Conservation (phyloP, 2,113 vertebrate genomes). For the Seriola aureovittata region DNA sequence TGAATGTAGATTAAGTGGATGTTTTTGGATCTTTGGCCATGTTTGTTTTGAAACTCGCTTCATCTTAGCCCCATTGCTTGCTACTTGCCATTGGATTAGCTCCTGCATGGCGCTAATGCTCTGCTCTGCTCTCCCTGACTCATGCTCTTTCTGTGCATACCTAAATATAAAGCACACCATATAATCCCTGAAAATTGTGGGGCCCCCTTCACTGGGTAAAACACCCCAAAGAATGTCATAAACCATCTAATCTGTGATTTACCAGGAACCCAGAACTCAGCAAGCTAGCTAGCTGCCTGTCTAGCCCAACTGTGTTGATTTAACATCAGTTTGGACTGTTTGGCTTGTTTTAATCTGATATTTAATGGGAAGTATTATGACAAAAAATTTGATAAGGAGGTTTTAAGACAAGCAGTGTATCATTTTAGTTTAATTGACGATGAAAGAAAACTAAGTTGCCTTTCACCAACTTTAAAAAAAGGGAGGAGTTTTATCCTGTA, state of each 20-base stretch:
- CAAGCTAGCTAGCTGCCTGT: conserved; percentile 46
- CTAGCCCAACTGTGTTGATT: conserved; percentile 30
- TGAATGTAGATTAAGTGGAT: conserved; percentile 74
- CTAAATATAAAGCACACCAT: conserved; percentile 77
- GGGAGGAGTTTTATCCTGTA: too few relatives aligned
- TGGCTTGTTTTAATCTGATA: conserved; percentile 29
- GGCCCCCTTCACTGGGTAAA: conserved; percentile 60
- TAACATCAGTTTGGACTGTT: conserved; percentile 34
- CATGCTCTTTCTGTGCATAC: conserved; percentile 79
- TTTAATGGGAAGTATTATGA: background rate
- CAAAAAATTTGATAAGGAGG: too few relatives aligned
- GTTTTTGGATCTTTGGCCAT: conserved; percentile 70
- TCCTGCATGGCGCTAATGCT: conserved; percentile 56
- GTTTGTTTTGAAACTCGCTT: conserved; percentile 81
- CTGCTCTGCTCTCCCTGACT: conserved; percentile 57
- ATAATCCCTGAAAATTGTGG: conserved; percentile 76
- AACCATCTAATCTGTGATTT: conserved; percentile 84
- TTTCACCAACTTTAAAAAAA: background rate
- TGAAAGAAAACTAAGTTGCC: background rate
- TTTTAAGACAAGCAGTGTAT: background rate
- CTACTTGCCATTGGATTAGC: conserved; percentile 75
- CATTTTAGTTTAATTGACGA: background rate
- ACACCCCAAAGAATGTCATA: conserved; percentile 84
- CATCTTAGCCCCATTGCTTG: conserved; percentile 65
- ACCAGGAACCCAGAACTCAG: conserved; percentile 55